These are phyloP conservation scores for Syngnathoides biaculeatus DNA, from an alignment of 2,113 vertebrate species.

Conservation along the genomic window DNA sequence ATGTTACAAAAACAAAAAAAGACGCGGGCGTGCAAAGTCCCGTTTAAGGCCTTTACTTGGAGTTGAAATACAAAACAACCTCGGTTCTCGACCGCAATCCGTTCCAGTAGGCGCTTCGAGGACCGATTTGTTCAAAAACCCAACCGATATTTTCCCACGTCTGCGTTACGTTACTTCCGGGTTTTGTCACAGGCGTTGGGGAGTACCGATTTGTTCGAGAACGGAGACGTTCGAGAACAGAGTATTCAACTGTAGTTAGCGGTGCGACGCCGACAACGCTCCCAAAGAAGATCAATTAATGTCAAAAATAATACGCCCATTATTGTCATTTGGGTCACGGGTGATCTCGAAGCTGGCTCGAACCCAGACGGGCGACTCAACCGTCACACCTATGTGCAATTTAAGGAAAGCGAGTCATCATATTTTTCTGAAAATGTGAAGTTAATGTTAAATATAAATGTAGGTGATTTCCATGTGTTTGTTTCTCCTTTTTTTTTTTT, in stretches of 20 bases:
- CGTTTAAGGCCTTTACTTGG: neutral
- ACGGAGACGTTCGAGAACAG: too few relatives aligned
- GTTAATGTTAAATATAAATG: neutral
- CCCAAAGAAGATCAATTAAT: neutral
- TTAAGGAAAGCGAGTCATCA: neutral
- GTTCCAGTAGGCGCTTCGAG: too few relatives aligned
- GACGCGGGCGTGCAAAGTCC: neutral
- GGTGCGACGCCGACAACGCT: neutral
- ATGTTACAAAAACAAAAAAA: neutral
- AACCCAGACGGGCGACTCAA: too few relatives aligned
- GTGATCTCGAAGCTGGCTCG: neutral
- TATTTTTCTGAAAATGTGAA: neutral
- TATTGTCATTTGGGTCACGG: neutral
- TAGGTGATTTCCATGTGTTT: neutral
- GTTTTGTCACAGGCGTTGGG: too few relatives aligned
- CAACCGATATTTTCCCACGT: too few relatives aligned
- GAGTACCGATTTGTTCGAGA: too few relatives aligned
- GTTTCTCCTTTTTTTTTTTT: neutral
- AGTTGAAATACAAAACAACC: too few relatives aligned
- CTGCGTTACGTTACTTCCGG: too few relatives aligned
- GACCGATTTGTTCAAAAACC: too few relatives aligned
- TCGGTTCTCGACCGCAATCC: too few relatives aligned
- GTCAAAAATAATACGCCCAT: neutral
- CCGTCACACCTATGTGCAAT: neutral
- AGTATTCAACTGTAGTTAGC: too few relatives aligned